Conservation (phyloP, 2,888 invertebrate genomes). For the Branchipolynoe longqiensis region DNA sequence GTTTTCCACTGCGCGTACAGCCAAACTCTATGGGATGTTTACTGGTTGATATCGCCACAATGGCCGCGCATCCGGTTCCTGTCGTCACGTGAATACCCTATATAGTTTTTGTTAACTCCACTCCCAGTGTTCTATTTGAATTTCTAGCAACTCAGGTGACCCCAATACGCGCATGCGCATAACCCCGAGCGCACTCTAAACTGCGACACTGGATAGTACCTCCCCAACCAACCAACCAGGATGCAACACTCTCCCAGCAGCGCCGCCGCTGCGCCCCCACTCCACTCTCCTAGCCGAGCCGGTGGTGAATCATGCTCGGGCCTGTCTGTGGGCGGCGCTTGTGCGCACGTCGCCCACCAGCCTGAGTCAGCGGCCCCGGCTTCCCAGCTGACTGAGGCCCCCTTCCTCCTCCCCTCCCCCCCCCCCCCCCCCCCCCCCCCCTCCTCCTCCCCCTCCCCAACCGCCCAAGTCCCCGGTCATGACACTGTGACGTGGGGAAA, state of each 20-base stretch:
- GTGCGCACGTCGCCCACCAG: not conserved
- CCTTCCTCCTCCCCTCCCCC: not conserved
- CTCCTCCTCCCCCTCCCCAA: not conserved
- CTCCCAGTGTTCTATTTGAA: too few species aligned
- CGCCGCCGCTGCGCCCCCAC: not conserved
- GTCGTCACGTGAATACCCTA: too few species aligned
- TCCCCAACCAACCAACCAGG: conserved; percentile 7
- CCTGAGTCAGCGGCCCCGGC: conserved; percentile 24
- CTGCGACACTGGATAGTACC: too few species aligned
- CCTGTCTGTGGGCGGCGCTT: not conserved
- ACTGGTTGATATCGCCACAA: too few species aligned
- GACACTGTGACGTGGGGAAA: not conserved
- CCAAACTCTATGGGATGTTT: too few species aligned
- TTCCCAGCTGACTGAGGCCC: not conserved
- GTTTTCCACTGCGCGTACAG: too few species aligned
- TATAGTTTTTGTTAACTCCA: too few species aligned
- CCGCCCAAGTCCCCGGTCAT: not conserved
- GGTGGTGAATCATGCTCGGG: conserved; percentile 40
- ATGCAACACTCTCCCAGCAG: conserved; percentile 16
- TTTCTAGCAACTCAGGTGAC: too few species aligned
- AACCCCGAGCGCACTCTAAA: too few species aligned
- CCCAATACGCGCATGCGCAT: too few species aligned
- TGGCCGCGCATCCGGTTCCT: too few species aligned
- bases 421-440: not conserved
- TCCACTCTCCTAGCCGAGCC: conserved; percentile 19